Conservation (phyloP, 2,797 vertebrate species). For the Chiloscyllium punctatum region DNA sequence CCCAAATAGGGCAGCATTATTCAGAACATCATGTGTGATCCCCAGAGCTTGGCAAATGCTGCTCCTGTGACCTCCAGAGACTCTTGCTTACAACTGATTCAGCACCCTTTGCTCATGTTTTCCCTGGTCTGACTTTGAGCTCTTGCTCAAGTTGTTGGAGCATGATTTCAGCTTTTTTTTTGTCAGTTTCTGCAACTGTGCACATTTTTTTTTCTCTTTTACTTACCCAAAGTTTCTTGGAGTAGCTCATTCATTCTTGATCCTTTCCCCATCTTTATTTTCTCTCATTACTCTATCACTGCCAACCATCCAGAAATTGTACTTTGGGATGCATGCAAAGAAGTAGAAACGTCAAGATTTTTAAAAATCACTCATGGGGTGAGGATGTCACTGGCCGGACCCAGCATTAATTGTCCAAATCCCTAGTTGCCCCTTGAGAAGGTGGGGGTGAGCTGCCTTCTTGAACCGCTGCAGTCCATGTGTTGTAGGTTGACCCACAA, state of each 20-base stretch:
- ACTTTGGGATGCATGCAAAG: neutral
- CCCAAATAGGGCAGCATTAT: neutral
- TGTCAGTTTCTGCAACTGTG: neutral
- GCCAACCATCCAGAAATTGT: neutral
- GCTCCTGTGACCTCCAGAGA: neutral
- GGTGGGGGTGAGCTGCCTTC: no score
- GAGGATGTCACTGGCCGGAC: no score
- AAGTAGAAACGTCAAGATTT: neutral
- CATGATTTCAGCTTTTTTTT: neutral
- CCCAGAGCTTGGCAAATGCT: neutral
- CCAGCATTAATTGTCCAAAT: no score
- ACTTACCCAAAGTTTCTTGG: neutral
- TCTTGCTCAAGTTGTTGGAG: neutral
- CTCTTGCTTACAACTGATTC: neutral
- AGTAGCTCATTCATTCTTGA: neutral
- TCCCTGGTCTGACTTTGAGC: neutral
- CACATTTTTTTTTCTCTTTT: neutral
- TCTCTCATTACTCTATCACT: neutral
- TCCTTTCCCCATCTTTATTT: neutral
- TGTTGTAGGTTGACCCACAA: no score
- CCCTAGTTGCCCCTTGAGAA: no score
- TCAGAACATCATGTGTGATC: neutral
- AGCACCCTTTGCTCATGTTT: neutral
- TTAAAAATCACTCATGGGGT: no score
- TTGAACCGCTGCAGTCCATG: no score